Conservation (phyloP, 1,140 invertebrate species). For the Sinella curviseta region DNA sequence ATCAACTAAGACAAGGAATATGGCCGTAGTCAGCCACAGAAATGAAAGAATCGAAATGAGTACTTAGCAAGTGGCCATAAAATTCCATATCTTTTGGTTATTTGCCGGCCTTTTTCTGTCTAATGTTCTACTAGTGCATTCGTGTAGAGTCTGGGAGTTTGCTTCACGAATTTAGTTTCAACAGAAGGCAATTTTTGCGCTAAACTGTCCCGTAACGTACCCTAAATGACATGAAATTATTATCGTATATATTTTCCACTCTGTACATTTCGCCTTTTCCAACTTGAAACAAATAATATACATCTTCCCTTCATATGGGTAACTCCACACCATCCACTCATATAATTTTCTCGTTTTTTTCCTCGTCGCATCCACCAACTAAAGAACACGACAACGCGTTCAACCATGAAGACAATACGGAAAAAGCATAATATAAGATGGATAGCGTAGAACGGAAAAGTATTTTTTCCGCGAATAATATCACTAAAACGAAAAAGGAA, state of each 20-base stretch:
- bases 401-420: slow-evolving; percentile 9
- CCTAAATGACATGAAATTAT: neutral
- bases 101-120: too few relatives aligned
- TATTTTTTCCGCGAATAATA: too few relatives aligned
- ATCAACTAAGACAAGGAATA: too few relatives aligned
- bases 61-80: slow-evolving; percentile 27
- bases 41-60: neutral
- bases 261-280: too few relatives aligned
- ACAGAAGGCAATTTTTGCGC: neutral
- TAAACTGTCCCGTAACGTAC: slow-evolving; percentile 12
- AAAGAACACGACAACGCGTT: slow-evolving; percentile 18
- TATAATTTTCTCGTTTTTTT: neutral
- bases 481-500: too few relatives aligned
- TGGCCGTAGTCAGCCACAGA: neutral
- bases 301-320: neutral
- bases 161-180: too few relatives aligned
- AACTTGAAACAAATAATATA: neutral
- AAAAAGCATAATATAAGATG: neutral
- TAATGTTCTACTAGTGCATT: too few relatives aligned
- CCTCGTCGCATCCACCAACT: neutral
- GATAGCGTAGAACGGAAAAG: neutral
- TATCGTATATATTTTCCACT: too few relatives aligned
- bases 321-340: neutral
- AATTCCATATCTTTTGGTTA: slow-evolving; percentile 1
- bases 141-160: too few relatives aligned